Evolutionary conservation across 35 echinoderm and acorn worm genomes (phyloP).

Genomic region (Strongylocentrotus purpuratus): DNA sequence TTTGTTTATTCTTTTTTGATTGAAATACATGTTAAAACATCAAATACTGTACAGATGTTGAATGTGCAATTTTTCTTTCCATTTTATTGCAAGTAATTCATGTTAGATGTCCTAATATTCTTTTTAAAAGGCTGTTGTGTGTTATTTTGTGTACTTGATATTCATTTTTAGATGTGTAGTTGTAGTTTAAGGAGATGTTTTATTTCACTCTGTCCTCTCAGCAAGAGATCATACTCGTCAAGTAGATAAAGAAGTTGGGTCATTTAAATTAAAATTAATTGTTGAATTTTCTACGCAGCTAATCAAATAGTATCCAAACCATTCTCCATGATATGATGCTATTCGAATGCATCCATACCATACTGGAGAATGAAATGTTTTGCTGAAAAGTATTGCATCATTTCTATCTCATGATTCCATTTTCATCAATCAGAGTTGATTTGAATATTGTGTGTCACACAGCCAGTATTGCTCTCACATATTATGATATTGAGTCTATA

Average conservation of each 20-base stretch:
- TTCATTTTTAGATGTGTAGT: conserved; percentile 6
- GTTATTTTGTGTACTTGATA: background rate
- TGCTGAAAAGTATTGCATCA: conserved; percentile 14
- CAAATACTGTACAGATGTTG: conserved; percentile 22
- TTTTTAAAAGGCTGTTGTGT: background rate
- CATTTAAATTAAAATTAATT: background rate
- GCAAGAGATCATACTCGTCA: background rate
- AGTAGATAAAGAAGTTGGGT: background rate
- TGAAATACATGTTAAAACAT: background rate
- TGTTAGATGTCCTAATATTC: background rate
- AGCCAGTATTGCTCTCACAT: conserved; percentile 2
- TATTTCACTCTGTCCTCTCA: background rate
- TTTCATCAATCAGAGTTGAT: background rate
- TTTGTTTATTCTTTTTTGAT: background rate
- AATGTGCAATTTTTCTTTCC: conserved; percentile 49
- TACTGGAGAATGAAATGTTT: background rate
- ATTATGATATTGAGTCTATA: background rate
- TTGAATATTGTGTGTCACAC: background rate
- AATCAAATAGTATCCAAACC: background rate
- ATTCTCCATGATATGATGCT: background rate
- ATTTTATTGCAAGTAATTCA: conserved; percentile 10
- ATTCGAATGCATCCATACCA: background rate
- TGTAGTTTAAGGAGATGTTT: background rate
- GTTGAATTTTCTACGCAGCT: conserved; percentile 3
- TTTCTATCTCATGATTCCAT: background rate